phyloP scores from a whole-genome alignment of 2,113 vertebrate species.

The Boulengeromyrus knoepffleri region DNA sequence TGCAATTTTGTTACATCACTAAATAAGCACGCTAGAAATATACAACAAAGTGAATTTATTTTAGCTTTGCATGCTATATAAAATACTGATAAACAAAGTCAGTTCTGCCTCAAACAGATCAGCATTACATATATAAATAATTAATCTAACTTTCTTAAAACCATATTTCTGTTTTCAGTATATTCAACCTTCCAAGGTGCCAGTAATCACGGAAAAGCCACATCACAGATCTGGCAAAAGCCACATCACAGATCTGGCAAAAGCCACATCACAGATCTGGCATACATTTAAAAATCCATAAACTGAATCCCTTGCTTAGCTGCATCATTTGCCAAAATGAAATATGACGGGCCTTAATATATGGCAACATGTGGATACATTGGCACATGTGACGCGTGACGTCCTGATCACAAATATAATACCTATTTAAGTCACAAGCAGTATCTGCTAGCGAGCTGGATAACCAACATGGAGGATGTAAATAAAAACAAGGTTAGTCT shows the following conservation, averaged over 20 bases:
- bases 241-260: background rate
- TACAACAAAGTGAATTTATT: constrained; percentile 51
- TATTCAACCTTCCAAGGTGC: constrained; percentile 20
- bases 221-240: background rate
- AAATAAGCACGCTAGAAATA: constrained; percentile 20
- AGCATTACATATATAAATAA: constrained; percentile 42
- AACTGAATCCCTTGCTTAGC: background rate
- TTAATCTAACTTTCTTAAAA: constrained; percentile 36
- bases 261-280: background rate
- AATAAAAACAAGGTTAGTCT: constrained; percentile 27
- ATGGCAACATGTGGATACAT: background rate
- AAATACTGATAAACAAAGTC: constrained; percentile 56
- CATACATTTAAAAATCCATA: constrained; percentile 8
- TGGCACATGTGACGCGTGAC: constrained; percentile 13
- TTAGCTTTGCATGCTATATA: constrained; percentile 58
- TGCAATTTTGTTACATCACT: background rate
- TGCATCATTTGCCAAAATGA: background rate
- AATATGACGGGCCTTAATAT: background rate
- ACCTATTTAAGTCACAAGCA: constrained; percentile 23
- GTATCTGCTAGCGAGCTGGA: constrained; percentile 19
- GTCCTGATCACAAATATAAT: constrained; percentile 30
- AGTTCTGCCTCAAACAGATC: constrained; percentile 40
- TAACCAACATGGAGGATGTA: constrained; percentile 27
- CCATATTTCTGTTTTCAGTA: constrained; percentile 10
- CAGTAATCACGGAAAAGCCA: constrained; percentile 13